Percentiles rank a stretch among this genome's conserved stretches.
phyloP scores from a whole-genome alignment of 2,113 vertebrate species.

The Lepisosteus osseus region DNA sequence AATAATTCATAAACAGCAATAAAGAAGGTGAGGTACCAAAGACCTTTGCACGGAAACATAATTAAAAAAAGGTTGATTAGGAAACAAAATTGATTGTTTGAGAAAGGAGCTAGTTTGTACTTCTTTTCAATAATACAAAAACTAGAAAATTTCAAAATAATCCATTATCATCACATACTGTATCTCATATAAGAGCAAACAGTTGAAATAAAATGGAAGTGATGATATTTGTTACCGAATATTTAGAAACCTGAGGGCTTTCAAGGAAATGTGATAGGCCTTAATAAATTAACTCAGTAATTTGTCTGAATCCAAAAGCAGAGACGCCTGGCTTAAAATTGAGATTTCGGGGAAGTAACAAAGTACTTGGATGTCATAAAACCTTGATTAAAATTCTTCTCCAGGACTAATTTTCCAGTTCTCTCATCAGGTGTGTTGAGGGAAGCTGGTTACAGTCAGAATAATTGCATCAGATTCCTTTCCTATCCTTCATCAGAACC shows the following conservation, averaged over 20 bases:
- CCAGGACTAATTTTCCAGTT: constrained; percentile 54
- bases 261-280: constrained; percentile 37
- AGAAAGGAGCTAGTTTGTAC: too few relatives aligned
- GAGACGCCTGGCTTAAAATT: constrained; percentile 52
- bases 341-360: constrained; percentile 38
- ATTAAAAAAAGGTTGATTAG: too few relatives aligned
- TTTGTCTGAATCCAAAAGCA: constrained; percentile 47
- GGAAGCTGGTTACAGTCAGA: constrained; percentile 46
- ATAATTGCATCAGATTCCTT: constrained; percentile 73
- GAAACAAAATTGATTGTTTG: too few relatives aligned
- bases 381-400: constrained; percentile 67
- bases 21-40: too few relatives aligned
- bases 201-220: too few relatives aligned
- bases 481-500: constrained; percentile 67
- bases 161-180: too few relatives aligned
- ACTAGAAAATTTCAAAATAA: too few relatives aligned
- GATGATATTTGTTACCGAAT: too few relatives aligned
- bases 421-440: constrained; percentile 74
- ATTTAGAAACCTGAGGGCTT: not conserved
- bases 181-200: too few relatives aligned
- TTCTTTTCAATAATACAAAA: too few relatives aligned
- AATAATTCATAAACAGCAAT: too few relatives aligned
- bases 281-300: constrained; percentile 42
- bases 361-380: constrained; percentile 47
- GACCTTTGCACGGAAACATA: too few relatives aligned